Conservation (phyloP, 2,113 vertebrate species). For the Marmota monax region DNA sequence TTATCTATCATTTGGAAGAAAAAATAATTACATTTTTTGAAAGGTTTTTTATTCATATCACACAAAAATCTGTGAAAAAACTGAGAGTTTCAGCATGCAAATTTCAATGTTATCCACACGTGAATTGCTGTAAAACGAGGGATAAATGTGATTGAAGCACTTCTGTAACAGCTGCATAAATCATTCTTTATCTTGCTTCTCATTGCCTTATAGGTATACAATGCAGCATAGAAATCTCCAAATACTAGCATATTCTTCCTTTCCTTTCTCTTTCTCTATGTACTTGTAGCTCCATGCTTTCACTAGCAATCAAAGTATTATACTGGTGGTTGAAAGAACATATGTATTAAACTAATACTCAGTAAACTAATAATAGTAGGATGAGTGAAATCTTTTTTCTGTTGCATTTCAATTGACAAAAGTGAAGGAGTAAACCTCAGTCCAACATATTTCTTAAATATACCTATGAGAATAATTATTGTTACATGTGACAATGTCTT, state of each 20-base stretch:
- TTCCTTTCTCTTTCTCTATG: slow-evolving; percentile 19
- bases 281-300: background rate
- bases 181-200: slow-evolving; percentile 68
- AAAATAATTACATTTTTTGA: slow-evolving; percentile 76
- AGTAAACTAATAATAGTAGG: background rate
- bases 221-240: slow-evolving; percentile 44
- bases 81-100: slow-evolving; percentile 67
- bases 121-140: slow-evolving; percentile 77
- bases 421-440: background rate
- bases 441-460: background rate
- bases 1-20: slow-evolving; percentile 70
- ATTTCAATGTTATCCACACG: slow-evolving; percentile 75
- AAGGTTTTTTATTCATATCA: slow-evolving; percentile 75
- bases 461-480: background rate
- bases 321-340: background rate
- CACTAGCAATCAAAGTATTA: background rate
- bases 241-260: slow-evolving; percentile 50
- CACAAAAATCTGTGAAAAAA: slow-evolving; percentile 20
- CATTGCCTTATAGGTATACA: slow-evolving; percentile 60
- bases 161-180: slow-evolving; percentile 72
- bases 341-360: background rate
- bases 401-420: background rate
- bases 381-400: background rate
- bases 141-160: slow-evolving; percentile 81
- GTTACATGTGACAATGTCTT: background rate